Evolutionary conservation across 2,113 vertebrate species (phyloP).

Genomic region (Callospermophilus lateralis): DNA sequence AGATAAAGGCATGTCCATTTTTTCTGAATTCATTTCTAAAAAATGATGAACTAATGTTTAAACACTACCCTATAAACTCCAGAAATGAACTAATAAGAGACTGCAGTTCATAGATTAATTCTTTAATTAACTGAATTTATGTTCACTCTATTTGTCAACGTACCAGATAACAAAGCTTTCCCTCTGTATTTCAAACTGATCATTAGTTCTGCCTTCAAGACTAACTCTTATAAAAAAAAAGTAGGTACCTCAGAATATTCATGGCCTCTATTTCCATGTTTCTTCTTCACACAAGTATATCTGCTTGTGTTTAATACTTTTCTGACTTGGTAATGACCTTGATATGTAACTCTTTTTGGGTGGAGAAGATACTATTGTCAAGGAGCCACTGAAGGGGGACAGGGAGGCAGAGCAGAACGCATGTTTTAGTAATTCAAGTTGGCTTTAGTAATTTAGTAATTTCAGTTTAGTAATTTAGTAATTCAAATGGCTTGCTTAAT

Average conservation of each 20-base stretch:
- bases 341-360: background rate
- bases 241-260: background rate
- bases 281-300: background rate
- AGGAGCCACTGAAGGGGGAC: background rate
- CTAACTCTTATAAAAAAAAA: background rate
- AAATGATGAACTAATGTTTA: background rate
- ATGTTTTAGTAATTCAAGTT: background rate
- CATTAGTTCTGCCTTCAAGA: background rate
- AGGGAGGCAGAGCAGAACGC: background rate
- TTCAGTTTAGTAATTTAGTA: background rate
- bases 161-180: background rate
- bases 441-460: too few relatives aligned
- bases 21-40: slow-evolving; percentile 4
- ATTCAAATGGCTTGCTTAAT: background rate
- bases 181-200: background rate
- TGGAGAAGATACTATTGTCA: background rate
- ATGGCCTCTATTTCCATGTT: background rate
- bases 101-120: background rate
- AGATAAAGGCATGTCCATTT: background rate
- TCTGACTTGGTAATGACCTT: background rate
- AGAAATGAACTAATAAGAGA: background rate
- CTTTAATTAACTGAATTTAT: background rate
- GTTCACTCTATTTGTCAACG: background rate
- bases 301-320: background rate
- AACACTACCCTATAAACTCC: background rate